A percentile compares a stretch with the other conserved stretches of the same genome.
Conservation (phyloP, 1,140 invertebrate genomes). For the Lutraria rhynchaena region DNA sequence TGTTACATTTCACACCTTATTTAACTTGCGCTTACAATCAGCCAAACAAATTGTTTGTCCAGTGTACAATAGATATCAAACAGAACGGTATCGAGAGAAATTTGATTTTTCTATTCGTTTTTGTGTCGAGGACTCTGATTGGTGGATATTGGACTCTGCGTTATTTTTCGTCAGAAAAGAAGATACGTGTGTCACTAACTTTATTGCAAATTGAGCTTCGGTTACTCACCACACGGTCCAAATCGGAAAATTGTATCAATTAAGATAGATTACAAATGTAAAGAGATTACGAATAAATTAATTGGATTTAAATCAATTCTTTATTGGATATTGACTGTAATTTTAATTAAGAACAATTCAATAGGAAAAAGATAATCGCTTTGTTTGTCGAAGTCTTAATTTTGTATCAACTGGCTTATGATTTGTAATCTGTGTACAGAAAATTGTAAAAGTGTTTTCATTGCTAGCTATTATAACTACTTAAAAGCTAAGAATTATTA, state of each 20-base stretch:
- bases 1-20: constrained; percentile 51
- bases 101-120: constrained; percentile 13
- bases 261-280: constrained; percentile 19
- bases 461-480: too few species aligned
- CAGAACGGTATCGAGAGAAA: constrained; percentile 8
- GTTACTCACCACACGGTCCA: constrained; percentile 28
- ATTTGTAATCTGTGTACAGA: neutral
- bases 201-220: constrained; percentile 50
- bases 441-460: neutral
- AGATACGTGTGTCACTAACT: constrained; percentile 29
- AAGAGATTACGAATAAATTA: constrained; percentile 18
- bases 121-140: constrained; percentile 32
- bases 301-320: constrained; percentile 19
- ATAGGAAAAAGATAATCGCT: neutral
- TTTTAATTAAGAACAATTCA: neutral
- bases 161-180: constrained; percentile 17
- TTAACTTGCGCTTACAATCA: constrained; percentile 21
- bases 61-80: neutral
- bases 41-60: constrained; percentile 12
- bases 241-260: constrained; percentile 11
- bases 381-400: neutral
- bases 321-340: neutral
- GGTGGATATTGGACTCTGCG: constrained; percentile 15
- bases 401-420: neutral
- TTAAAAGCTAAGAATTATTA: constrained; percentile 17